Base-by-base conservation (phyloP, 2,797 vertebrate species). In the Peromyscus attwateri region DNA sequence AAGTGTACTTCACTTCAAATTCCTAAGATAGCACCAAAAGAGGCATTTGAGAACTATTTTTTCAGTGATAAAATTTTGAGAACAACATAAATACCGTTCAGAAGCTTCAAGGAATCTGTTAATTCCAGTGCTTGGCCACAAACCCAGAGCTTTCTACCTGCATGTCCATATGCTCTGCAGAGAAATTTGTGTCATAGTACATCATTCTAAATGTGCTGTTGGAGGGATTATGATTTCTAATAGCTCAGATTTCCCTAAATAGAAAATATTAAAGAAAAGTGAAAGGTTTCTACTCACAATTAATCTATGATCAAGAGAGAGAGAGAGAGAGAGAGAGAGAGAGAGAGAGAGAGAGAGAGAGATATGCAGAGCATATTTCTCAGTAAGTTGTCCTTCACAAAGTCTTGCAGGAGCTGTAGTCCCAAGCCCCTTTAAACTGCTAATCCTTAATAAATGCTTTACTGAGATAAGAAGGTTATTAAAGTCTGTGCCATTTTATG, bases 381-480 rank as follows among this genome's bases (percentile, higher is more conserved):
- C 80, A 52, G 80, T 91, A 87, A 89, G 29, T 66, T 21, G 4
- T 64, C 37, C 34, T 93, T 55, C 40, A 29, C n/a, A 91, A 88
- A 70, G 3, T 14, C 21, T 87, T 79, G 31, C 29, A 55, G 46
- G 82, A 34, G 37, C 13, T 70, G 60, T 60, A 46, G 3, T 76
- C 34, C 2, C 52, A 94, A 89, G 6, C 0, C 37, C 23, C 82
- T 96, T 90, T 60, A 94, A 95, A 84, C 71, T 60, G 16, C 52
- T 90, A 95, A 93, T 81, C 77, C n/a, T 92, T 94, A 95, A 87
- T 80, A 94, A 95, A 93, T 37, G 29, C n/a, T 27, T 96, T 43
- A 40, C 4, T 91, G 43, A 92, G 66, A 96, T 96, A 92, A 96
- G 62, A 82, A 93, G 68, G 70, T 76, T 89, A 66, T 96, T 90